Evolutionary conservation across 2,888 invertebrate species (phyloP).

Genomic region (Brachypalpus laphriformis): DNA sequence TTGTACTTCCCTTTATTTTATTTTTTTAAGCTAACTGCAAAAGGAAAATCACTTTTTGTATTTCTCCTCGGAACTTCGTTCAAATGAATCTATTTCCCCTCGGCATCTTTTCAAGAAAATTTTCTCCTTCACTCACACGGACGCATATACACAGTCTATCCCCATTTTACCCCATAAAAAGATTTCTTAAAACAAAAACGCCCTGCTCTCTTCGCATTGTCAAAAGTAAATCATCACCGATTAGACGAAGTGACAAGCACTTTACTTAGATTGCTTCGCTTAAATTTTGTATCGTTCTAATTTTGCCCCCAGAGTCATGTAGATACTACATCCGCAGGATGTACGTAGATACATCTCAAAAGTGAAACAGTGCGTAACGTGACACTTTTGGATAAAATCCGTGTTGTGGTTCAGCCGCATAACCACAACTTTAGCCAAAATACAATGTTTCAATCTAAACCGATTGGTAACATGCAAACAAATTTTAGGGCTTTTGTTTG

Average conservation of each 20-base stretch:
- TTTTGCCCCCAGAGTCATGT: not conserved
- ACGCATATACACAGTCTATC: not conserved
- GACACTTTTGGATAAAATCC: not conserved
- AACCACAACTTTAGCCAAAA: constrained; percentile 45
- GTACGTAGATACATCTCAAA: not conserved
- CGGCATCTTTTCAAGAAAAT: not conserved
- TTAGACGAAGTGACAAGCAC: constrained; percentile 54
- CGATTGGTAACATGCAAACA: constrained; percentile 25
- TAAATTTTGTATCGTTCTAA: constrained; percentile 12
- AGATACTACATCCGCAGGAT: not conserved
- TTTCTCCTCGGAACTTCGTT: not conserved
- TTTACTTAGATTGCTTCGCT: constrained; percentile 28
- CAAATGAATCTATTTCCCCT: not conserved
- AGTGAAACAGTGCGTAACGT: not conserved
- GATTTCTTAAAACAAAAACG: constrained; percentile 27
- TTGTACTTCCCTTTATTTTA: not conserved
- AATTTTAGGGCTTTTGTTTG: constrained; percentile 17
- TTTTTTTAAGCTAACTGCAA: not conserved
- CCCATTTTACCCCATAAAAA: not conserved
- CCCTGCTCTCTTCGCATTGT: constrained; percentile 31
- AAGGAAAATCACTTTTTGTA: not conserved
- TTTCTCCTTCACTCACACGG: not conserved
- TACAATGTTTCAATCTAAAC: constrained; percentile 47
- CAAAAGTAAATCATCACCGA: constrained; percentile 60
- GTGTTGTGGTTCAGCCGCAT: constrained; percentile 8